Conservation (phyloP, 1,140 invertebrate genomes). For the Steinernema khuongi region DNA sequence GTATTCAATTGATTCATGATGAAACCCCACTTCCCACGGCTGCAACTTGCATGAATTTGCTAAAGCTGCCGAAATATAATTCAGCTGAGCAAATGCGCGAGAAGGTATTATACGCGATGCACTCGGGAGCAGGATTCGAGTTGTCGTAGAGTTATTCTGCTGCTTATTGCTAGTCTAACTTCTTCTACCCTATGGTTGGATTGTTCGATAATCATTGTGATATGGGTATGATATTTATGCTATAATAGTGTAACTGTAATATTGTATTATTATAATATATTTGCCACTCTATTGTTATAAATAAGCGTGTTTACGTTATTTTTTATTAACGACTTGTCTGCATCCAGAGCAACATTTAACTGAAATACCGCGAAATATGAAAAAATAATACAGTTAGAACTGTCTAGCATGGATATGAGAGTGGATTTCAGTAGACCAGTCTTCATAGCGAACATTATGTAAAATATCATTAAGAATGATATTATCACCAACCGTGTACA, state of each 20-base stretch:
- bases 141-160: slow-evolving; percentile 68
- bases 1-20: slow-evolving; percentile 77
- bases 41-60: slow-evolving; percentile 92
- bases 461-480: slow-evolving; percentile 37
- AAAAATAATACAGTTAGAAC: not conserved
- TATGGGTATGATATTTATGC: too few relatives aligned
- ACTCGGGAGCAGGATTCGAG: slow-evolving; percentile 90
- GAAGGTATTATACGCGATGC: slow-evolving; percentile 86
- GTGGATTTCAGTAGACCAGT: slow-evolving; percentile 19
- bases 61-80: slow-evolving; percentile 85
- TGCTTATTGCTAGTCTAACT: too few relatives aligned
- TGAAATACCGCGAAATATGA: not conserved
- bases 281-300: too few relatives aligned
- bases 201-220: too few relatives aligned
- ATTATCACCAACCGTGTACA: slow-evolving; percentile 35
- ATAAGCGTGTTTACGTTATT: too few relatives aligned
- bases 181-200: not conserved
- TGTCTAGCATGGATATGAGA: not conserved
- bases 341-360: too few relatives aligned
- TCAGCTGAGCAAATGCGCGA: slow-evolving; percentile 63
- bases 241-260: too few relatives aligned
- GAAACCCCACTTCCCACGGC: slow-evolving; percentile 82
- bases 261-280: too few relatives aligned
- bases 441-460: slow-evolving; percentile 31
- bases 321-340: too few relatives aligned